A percentile compares a stretch with the other conserved stretches of the same genome.
Conservation (phyloP, 2,888 invertebrate species). For the Phyllotreta cruciferae region DNA sequence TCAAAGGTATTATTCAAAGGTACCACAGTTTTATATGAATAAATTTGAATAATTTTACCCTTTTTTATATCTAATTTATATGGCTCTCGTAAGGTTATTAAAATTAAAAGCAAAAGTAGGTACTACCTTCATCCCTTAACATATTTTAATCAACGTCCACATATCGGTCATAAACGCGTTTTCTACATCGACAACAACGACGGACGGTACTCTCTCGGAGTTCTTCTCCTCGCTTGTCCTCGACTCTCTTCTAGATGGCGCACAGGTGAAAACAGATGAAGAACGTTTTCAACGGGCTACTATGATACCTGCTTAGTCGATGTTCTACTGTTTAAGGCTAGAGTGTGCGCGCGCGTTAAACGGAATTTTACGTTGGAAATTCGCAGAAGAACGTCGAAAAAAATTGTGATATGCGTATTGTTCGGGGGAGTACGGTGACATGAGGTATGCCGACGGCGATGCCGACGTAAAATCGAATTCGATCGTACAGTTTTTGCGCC, state of each 20-base stretch:
- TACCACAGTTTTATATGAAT: too few relatives aligned
- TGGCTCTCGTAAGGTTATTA: too few relatives aligned
- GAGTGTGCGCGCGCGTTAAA: slow-evolving; percentile 66
- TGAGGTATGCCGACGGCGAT: slow-evolving; percentile 24
- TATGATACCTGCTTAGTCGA: slow-evolving; percentile 59
- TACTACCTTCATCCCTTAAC: slow-evolving; percentile 5
- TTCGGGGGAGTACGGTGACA: slow-evolving; percentile 15
- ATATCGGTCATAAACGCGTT: slow-evolving; percentile 25
- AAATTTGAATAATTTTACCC: too few relatives aligned
- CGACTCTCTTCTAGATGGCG: slow-evolving; percentile 55
- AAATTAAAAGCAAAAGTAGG: too few relatives aligned
- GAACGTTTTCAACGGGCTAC: slow-evolving; percentile 51
- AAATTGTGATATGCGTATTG: slow-evolving; percentile 22
- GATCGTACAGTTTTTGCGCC: neutral
- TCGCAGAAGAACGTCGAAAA: neutral
- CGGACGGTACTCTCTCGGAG: slow-evolving; percentile 10
- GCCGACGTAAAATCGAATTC: slow-evolving; percentile 17
- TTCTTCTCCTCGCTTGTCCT: slow-evolving; percentile 28
- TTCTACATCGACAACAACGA: slow-evolving; percentile 26
- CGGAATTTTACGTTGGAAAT: slow-evolving; percentile 22
- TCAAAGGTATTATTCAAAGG: too few relatives aligned
- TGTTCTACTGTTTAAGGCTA: slow-evolving; percentile 64
- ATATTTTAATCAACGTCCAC: slow-evolving; percentile 17
- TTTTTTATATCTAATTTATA: too few relatives aligned
- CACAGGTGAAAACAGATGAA: slow-evolving; percentile 55